Percentiles rank a stretch among this genome's conserved stretches.
Evolutionary conservation across 2,797 vertebrate genomes (phyloP).

Genomic region (Myotis pilosus): DNA sequence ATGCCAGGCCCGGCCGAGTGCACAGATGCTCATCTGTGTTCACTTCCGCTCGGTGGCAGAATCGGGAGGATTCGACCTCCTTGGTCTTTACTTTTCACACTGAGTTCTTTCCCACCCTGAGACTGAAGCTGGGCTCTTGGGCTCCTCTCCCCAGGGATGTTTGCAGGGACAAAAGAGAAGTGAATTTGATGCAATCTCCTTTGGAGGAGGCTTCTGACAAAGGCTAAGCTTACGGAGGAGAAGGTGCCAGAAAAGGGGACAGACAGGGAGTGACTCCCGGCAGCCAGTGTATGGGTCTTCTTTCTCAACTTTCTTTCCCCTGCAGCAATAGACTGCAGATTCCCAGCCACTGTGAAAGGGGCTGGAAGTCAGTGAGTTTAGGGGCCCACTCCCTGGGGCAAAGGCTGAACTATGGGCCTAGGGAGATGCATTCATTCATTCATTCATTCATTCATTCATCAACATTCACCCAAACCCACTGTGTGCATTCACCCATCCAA

Average conservation of each 20-base stretch:
- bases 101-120: background rate
- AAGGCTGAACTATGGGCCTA: background rate
- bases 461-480: background rate
- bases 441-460: background rate
- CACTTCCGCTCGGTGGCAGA: background rate
- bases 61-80: background rate
- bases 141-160: background rate
- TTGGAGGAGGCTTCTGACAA: background rate
- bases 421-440: background rate
- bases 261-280: background rate
- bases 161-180: background rate
- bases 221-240: background rate
- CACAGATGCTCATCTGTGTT: background rate
- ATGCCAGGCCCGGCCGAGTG: background rate
- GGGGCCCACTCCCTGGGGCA: background rate
- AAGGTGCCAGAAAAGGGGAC: background rate
- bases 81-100: background rate
- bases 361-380: background rate
- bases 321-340: background rate
- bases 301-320: background rate
- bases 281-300: background rate
- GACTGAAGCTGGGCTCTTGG: background rate
- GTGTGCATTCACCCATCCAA: fast-evolving
- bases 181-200: background rate
- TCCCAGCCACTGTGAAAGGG: background rate